These are phyloP conservation scores for Chromobotia macracanthus DNA, from an alignment of 2,797 vertebrate species.

Conservation along the genomic window DNA sequence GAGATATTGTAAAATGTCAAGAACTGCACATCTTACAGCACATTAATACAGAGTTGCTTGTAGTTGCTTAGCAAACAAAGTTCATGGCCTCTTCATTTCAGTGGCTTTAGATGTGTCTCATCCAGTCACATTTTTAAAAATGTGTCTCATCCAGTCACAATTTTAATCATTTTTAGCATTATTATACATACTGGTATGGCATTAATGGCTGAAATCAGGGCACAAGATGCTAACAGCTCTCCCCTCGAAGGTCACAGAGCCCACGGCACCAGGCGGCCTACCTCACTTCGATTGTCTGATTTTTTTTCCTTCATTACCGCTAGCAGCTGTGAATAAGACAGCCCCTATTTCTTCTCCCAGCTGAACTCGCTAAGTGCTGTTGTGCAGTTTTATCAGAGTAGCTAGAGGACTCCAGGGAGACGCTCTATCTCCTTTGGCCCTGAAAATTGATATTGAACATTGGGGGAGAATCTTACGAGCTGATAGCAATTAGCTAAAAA, in stretches of 20 bases:
- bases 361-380: constrained; percentile 92
- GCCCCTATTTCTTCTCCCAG: constrained; percentile 61
- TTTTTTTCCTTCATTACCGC: constrained; percentile 78
- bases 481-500: constrained; percentile 99
- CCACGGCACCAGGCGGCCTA: constrained; percentile 75
- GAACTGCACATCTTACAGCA: background rate
- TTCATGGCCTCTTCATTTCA: no score
- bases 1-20: background rate
- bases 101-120: no score
- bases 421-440: constrained; percentile 87
- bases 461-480: constrained; percentile 90
- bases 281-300: constrained; percentile 75
- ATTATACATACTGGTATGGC: background rate
- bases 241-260: constrained; percentile 78
- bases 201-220: constrained; percentile 14
- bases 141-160: background rate
- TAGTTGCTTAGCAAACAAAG: no score
- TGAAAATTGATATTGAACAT: constrained; percentile 99
- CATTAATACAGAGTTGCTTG: background rate
- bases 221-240: constrained; percentile 52
- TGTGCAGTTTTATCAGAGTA: constrained; percentile 88
- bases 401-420: constrained; percentile 87
- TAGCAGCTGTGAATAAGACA: constrained; percentile 74
- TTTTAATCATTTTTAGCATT: no score
- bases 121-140: no score